These are phyloP conservation scores for Trissolcus basalis DNA, from an alignment of 1,140 invertebrate species.

Conservation along the genomic window DNA sequence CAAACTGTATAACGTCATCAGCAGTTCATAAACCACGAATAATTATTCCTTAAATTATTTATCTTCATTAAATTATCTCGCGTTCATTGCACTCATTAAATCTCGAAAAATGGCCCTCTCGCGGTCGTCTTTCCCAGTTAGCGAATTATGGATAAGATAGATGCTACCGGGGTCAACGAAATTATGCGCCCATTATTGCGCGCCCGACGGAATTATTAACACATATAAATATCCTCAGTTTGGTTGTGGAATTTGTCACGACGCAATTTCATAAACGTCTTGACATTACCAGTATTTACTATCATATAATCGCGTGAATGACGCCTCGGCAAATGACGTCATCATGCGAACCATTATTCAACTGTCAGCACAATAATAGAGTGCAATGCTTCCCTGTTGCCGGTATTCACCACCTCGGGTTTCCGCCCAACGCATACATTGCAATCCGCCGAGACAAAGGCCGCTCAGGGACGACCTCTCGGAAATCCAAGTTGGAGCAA, in stretches of 20 bases:
- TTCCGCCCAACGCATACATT: constrained; percentile 10
- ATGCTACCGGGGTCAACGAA: constrained; percentile 14
- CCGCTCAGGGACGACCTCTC: constrained; percentile 10
- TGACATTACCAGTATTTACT: constrained; percentile 49
- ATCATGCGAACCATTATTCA: constrained; percentile 49
- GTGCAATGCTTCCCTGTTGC: constrained; percentile 38
- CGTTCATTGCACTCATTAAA: too few species aligned
- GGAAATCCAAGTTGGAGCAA: constrained; percentile 30
- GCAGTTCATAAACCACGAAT: too few species aligned
- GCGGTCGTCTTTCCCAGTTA: constrained; percentile 14
- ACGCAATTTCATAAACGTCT: constrained; percentile 52
- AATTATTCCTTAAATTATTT: too few species aligned
- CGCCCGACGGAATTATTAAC: background rate
- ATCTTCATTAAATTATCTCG: background rate
- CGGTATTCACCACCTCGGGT: constrained; percentile 36
- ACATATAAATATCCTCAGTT: constrained; percentile 34
- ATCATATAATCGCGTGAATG: constrained; percentile 43
- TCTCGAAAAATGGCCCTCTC: too few species aligned
- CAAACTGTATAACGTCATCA: too few species aligned
- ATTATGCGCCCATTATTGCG: constrained; percentile 35
- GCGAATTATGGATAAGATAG: constrained; percentile 37
- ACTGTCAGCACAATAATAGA: constrained; percentile 47
- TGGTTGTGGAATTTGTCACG: constrained; percentile 37
- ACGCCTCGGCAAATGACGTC: constrained; percentile 47
- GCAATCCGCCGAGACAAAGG: constrained; percentile 14